Conservation (phyloP, 2,888 invertebrate genomes). For the Selenia dentaria region DNA sequence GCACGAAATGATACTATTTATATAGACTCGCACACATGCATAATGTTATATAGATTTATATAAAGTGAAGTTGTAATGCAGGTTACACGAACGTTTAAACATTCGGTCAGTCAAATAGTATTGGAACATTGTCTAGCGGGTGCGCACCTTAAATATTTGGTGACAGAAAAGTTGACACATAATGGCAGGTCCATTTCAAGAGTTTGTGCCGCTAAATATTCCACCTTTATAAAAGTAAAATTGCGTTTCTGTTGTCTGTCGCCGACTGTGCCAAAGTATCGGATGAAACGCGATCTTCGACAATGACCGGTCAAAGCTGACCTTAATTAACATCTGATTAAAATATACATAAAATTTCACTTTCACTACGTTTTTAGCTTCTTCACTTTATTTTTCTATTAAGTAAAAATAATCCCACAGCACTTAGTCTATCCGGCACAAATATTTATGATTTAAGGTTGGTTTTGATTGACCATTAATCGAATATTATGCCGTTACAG, state of each 20-base stretch:
- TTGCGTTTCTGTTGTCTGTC: slow-evolving; percentile 39
- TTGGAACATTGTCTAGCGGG: slow-evolving; percentile 1
- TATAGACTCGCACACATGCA: slow-evolving; percentile 14
- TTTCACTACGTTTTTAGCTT: slow-evolving; percentile 3
- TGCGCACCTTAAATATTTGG: slow-evolving; percentile 6
- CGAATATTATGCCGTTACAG: slow-evolving; percentile 15
- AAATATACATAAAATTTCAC: slow-evolving; percentile 6
- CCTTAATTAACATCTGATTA: background rate
- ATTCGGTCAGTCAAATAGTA: background rate
- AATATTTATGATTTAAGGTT: background rate
- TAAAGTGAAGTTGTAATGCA: slow-evolving; percentile 7
- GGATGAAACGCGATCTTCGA: slow-evolving; percentile 31
- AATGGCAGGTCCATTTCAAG: no score
- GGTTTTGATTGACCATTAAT: slow-evolving; percentile 24
- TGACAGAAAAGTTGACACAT: slow-evolving; percentile 23
- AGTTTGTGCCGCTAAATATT: no score
- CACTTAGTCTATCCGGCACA: slow-evolving; percentile 17
- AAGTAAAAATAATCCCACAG: slow-evolving; percentile 1
- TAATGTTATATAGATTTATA: slow-evolving; percentile 15
- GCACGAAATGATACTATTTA: slow-evolving; percentile 19
- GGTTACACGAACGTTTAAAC: background rate
- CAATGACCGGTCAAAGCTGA: slow-evolving; percentile 29
- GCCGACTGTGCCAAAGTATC: slow-evolving; percentile 64
- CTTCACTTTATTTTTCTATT: slow-evolving; percentile 21
- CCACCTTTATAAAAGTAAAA: no score